phyloP scores from a whole-genome alignment of 2,888 invertebrate genomes.

The Pegoplata infirma region DNA sequence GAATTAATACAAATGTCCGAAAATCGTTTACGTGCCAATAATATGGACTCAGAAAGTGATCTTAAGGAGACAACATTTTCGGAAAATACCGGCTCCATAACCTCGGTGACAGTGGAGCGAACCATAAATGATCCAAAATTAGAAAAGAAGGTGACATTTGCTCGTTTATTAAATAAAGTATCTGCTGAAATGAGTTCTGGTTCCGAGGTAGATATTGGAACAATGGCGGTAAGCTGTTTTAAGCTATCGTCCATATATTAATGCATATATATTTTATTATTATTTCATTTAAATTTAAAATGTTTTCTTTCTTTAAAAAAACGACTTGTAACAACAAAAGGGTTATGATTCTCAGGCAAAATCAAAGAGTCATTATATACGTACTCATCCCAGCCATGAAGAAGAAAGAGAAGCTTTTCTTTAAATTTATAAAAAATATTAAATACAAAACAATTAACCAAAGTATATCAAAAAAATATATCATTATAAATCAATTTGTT shows the following conservation, averaged over 20 bases:
- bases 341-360: conserved; percentile 65
- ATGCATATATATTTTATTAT: neutral
- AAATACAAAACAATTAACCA: no score
- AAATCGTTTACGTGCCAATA: conserved; percentile 79
- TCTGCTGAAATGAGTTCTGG: conserved; percentile 89
- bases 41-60: conserved; percentile 79
- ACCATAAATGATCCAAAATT: conserved; percentile 83
- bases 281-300: neutral
- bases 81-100: conserved; percentile 79
- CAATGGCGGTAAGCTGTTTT: conserved; percentile 57
- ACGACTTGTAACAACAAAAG: no score
- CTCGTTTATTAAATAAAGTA: conserved; percentile 85
- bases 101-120: conserved; percentile 79
- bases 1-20: conserved; percentile 88
- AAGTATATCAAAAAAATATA: conserved; percentile 6
- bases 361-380: conserved; percentile 56
- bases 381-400: conserved; percentile 39
- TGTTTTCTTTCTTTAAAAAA: neutral
- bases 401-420: conserved; percentile 64
- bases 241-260: conserved; percentile 11
- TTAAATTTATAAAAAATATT: conserved; percentile 38
- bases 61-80: conserved; percentile 82
- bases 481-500: neutral
- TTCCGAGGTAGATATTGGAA: conserved; percentile 82
- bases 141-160: conserved; percentile 89